Conservation (phyloP, 1,140 invertebrate genomes). For the Cecropterus lyciades region DNA sequence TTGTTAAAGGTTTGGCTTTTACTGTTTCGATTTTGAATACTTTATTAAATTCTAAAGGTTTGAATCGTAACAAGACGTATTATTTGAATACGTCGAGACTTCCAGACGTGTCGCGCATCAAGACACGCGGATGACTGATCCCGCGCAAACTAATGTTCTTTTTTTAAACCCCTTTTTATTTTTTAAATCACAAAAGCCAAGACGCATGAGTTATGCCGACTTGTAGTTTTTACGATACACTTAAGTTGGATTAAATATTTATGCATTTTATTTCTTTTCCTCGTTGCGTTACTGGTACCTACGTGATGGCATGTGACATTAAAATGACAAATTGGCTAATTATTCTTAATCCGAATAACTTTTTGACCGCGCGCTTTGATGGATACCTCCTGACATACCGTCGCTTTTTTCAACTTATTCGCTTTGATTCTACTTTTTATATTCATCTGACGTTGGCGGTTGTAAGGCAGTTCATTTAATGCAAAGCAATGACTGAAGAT, state of each 20-base stretch:
- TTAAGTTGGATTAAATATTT: constrained; percentile 78
- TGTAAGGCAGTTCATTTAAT: too few species aligned
- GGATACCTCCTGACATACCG: constrained; percentile 47
- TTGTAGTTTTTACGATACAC: constrained; percentile 79
- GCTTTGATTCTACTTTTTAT: constrained; percentile 13
- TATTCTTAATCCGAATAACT: constrained; percentile 77
- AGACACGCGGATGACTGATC: constrained; percentile 77
- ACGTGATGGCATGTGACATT: constrained; percentile 83
- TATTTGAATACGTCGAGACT: not conserved
- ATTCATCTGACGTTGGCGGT: not conserved
- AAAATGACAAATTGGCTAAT: constrained; percentile 83
- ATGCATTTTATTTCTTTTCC: constrained; percentile 64
- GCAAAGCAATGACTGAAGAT: too few species aligned
- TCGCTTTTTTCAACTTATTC: constrained; percentile 46
- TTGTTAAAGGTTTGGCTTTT: too few species aligned
- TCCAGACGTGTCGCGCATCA: constrained; percentile 67
- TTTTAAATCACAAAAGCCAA: constrained; percentile 74
- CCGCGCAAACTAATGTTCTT: constrained; percentile 78
- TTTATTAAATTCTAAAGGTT: not conserved
- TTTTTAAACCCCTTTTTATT: constrained; percentile 75
- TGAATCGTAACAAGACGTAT: not conserved
- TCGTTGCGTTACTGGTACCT: constrained; percentile 43
- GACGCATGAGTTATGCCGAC: constrained; percentile 77
- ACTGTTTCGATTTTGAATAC: too few species aligned
- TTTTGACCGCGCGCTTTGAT: constrained; percentile 52